Base-by-base conservation (phyloP, 2,888 invertebrate species). In the Melanotus villosus region DNA sequence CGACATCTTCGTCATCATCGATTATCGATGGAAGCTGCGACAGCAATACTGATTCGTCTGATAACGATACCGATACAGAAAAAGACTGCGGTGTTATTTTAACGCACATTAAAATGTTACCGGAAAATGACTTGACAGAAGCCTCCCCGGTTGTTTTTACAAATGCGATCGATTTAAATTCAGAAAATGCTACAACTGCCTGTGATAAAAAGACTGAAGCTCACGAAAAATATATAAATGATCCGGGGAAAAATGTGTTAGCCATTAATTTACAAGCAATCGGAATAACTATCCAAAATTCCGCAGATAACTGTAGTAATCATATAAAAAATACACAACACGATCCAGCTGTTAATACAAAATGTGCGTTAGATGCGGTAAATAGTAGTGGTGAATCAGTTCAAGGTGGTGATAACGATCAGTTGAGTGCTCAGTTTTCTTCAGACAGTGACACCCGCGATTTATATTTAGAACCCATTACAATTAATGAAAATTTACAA, bases 21-120 rank as follows among this genome's bases (percentile, higher is more conserved):
- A 18, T 50, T 6, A 36, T 56, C 26, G 60, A 71, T 38, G 60
- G 38, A 10, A 68, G 59, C 0, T 89, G 88, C 71, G 87, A 87
- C 72, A 87, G 87, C 65, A 89, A 89, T 43, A 89, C 87, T 54
- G 88, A 90, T 76, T 89, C 90, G 52, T 90, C 90, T 30, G 91
- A 91, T 79, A 89, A 90, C 73, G 90, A 90, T 75, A 87, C 87
- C 2, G 88, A 88, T 67, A 86, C 86, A 0, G 88, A 88, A 77
- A 81, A 84, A 57, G 87, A 87, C 73, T 83, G 83, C 73, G 86
- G 86, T 26, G 86, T 88, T 0, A 75, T 84, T 32, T 75, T 84
- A 41, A 84, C 81, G n/a, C 81, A 83, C 70, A 77, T 84, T 10
- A 83, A 82, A 68, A 79, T 75, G 23, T 65, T 84, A 38, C 72